A percentile compares a stretch with the other conserved stretches of the same genome.
phyloP scores from a whole-genome alignment of 2,888 invertebrate genomes.

The Sipha maydis region DNA sequence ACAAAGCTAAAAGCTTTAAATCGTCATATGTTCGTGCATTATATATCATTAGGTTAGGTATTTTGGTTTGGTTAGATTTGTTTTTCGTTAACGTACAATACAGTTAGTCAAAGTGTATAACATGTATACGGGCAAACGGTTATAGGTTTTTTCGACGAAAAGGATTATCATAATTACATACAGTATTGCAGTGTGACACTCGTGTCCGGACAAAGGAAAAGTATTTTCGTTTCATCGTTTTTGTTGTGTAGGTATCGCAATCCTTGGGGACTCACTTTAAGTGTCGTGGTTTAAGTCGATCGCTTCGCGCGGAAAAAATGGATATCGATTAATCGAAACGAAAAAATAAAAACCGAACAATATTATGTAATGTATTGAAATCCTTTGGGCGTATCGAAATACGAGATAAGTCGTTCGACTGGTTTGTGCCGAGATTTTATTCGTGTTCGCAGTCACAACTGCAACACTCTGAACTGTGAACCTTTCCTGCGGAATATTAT shows the following conservation, averaged over 20 bases:
- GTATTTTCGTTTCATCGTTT: too few relatives aligned
- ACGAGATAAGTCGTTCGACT: background rate
- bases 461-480: too few relatives aligned
- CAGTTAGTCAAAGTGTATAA: background rate
- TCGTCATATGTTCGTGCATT: background rate
- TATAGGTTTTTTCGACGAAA: background rate
- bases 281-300: background rate
- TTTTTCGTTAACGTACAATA: background rate
- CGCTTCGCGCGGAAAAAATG: background rate
- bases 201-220: too few relatives aligned
- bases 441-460: background rate
- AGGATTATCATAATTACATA: background rate
- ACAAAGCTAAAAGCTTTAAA: background rate
- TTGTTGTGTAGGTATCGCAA: too few relatives aligned
- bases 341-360: background rate
- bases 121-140: background rate
- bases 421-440: background rate
- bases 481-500: too few relatives aligned
- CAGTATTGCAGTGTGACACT: background rate
- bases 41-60: background rate
- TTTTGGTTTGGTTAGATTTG: background rate
- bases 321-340: background rate
- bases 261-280: too few relatives aligned
- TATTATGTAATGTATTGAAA: background rate
- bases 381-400: background rate